Base-by-base conservation (phyloP, 2,888 invertebrate species). In the Drosophila longiperda region DNA sequence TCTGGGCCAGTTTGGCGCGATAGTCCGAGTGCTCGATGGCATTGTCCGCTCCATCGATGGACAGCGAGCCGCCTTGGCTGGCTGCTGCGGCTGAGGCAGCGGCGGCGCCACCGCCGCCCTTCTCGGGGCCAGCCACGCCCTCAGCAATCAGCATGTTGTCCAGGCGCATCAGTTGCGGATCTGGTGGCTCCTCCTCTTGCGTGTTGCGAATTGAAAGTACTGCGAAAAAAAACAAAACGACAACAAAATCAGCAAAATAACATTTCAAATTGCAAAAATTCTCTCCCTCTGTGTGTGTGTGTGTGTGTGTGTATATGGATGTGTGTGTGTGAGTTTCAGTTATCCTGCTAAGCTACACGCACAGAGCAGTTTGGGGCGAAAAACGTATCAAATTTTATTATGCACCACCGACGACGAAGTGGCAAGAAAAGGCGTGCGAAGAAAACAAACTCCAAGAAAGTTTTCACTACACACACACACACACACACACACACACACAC, bases 21-120 rank as follows among this genome's bases (percentile, higher is more conserved):
- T 99, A 99, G 94, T 99, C 99, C 73, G 99, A 99, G 94, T 99
- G 99, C 94, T 99, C 99, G 92, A 99, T 99, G 88, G 98, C 98
- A 94, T 98, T 98, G 94, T 98, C 98, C 80, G 97, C 96, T 0
- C 93, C 93, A 78, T 93, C 93, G 63, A 93, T 92, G 11, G 93
- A 93, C 61, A 93, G 79, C 6, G 93, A 93, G 33, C 93, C 94
- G 75, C 96, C 96, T 78, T 95, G 95, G 74, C 97, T 97, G 34
- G 98, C 97, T 12, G 98, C 97, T 5, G 97, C 97, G 32, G 98
- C 97, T 0, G 97, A 97, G 4, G 97, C 98, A 0, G 98, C 98
- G 6, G 97, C 97, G 8, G 96, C 97, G 0, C 97, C 97, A 0
- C 97, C 95, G 17, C 97, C 97, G 1, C 98, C 98, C 92, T 98